Evolutionary conservation across 1,140 invertebrate species (phyloP).

Genomic region (Diplogasteroides magnus): DNA sequence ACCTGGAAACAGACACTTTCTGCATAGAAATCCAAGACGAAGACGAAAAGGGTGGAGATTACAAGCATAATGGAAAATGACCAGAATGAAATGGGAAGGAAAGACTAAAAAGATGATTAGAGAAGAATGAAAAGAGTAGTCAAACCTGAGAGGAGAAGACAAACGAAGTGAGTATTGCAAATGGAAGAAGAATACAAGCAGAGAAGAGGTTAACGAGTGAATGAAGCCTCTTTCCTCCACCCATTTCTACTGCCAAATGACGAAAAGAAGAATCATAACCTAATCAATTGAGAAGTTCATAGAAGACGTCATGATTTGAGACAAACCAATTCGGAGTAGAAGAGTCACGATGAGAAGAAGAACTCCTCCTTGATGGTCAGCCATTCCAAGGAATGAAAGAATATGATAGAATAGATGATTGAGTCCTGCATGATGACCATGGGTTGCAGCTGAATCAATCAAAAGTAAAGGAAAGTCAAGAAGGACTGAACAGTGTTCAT

Average conservation of each 20-base stretch:
- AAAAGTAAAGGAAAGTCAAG: not conserved
- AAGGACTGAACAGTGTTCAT: slow-evolving; percentile 40
- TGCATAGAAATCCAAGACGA: slow-evolving; percentile 61
- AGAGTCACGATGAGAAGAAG: slow-evolving; percentile 58
- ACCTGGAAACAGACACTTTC: slow-evolving; percentile 57
- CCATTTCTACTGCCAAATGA: slow-evolving; percentile 60
- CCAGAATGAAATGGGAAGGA: slow-evolving; percentile 11
- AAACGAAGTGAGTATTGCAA: slow-evolving; percentile 54
- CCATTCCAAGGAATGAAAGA: slow-evolving; percentile 58
- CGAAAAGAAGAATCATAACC: slow-evolving; percentile 57
- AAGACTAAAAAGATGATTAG: slow-evolving; percentile 1
- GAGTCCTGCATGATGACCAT: slow-evolving; percentile 57
- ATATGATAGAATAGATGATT: slow-evolving; percentile 60
- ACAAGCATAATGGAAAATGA: slow-evolving; percentile 42
- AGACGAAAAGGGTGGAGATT: slow-evolving; percentile 57
- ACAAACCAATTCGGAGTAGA: slow-evolving; percentile 36
- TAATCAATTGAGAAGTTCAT: slow-evolving; percentile 39
- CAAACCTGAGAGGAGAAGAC: not conserved
- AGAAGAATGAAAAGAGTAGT: not conserved
- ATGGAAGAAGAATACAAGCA: slow-evolving; percentile 57
- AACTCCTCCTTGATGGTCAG: slow-evolving; percentile 61
- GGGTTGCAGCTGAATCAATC: slow-evolving; percentile 42
- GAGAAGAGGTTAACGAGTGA: slow-evolving; percentile 58
- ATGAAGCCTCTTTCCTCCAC: slow-evolving; percentile 60
- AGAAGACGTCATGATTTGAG: not conserved